phyloP scores from a whole-genome alignment of 2,888 invertebrate species.

The Torymus aiolomorphi region DNA sequence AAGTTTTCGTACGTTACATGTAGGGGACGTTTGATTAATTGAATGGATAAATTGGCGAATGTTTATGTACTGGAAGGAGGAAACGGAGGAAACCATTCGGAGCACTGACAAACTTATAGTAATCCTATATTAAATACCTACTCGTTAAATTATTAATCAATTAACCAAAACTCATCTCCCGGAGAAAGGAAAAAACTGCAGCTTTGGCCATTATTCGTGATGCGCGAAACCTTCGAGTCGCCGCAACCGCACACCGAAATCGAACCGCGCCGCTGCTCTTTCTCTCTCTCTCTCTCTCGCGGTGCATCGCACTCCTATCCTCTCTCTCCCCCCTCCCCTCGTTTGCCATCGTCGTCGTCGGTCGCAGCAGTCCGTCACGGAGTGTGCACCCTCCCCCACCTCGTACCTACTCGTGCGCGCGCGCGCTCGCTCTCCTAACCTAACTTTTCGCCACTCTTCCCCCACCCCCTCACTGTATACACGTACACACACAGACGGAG shows the following conservation, averaged over 20 bases:
- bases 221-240: no score
- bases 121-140: no score
- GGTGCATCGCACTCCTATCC: slow-evolving; percentile 34
- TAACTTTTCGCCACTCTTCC: slow-evolving; percentile 60
- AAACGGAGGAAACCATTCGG: no score
- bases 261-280: neutral
- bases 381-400: slow-evolving; percentile 60
- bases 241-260: neutral
- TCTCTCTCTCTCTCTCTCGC: neutral
- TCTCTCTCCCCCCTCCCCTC: slow-evolving; percentile 52
- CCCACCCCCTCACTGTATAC: slow-evolving; percentile 34
- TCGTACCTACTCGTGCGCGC: neutral
- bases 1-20: no score
- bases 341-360: slow-evolving; percentile 48
- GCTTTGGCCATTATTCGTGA: no score
- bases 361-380: slow-evolving; percentile 59
- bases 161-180: no score
- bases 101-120: no score
- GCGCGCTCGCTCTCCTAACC: slow-evolving; percentile 54
- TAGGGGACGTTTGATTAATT: no score
- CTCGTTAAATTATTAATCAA: no score
- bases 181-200: no score
- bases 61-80: no score
- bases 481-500: neutral
- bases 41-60: no score